A percentile compares a stretch with the other conserved stretches of the same genome.
Conservation (phyloP, 2,888 invertebrate species). For the Ectemnius continuus region DNA sequence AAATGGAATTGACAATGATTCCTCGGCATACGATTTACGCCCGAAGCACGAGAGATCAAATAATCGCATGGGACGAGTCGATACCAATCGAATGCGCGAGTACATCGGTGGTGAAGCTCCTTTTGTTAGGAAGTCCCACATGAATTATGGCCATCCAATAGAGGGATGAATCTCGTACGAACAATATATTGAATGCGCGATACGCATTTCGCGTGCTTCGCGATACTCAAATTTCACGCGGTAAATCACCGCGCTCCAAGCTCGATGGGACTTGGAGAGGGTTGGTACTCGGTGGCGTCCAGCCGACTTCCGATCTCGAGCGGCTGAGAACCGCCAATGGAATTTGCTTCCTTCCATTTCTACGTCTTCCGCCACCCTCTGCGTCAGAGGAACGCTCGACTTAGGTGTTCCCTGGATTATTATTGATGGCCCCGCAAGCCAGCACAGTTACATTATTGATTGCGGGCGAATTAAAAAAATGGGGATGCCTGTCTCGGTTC, state of each 20-base stretch:
- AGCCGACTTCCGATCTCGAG: constrained; percentile 35
- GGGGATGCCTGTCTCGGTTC: constrained; percentile 25
- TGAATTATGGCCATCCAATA: constrained; percentile 61
- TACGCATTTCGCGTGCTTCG: constrained; percentile 65
- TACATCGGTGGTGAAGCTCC: constrained; percentile 30
- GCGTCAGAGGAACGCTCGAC: too few species aligned
- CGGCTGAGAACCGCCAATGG: constrained; percentile 26
- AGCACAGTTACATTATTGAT: constrained; percentile 40
- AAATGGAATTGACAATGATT: too few species aligned
- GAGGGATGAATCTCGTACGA: constrained; percentile 41
- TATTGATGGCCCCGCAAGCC: too few species aligned
- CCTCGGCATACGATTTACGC: not conserved
- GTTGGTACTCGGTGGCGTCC: constrained; percentile 21
- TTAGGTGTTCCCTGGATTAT: too few species aligned
- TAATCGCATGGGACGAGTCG: too few species aligned
- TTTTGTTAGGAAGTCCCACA: constrained; percentile 54
- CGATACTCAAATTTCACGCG: constrained; percentile 63
- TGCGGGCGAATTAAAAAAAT: constrained; percentile 45
- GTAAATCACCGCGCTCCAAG: constrained; percentile 55
- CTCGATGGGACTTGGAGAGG: constrained; percentile 45
- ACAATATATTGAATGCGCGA: constrained; percentile 63
- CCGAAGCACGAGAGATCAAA: not conserved
- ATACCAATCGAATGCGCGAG: constrained; percentile 8
- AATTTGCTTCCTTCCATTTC: constrained; percentile 28
- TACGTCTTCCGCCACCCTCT: too few species aligned